Conservation (phyloP, 2,888 invertebrate genomes). For the Kuschelorhynchus macadamiae region DNA sequence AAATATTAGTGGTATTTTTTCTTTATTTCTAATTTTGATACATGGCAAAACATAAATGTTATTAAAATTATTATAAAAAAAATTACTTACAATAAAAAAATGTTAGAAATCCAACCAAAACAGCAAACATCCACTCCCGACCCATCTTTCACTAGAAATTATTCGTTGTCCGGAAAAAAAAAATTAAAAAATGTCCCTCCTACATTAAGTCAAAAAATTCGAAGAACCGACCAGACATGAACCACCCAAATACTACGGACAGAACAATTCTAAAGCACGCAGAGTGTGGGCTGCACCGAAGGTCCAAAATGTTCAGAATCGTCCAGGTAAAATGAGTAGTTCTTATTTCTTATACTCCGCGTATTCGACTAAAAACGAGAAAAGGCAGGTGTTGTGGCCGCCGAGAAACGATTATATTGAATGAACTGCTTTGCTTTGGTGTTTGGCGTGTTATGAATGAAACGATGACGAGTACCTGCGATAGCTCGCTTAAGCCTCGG, state of each 20-base stretch:
- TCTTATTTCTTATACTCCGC: constrained; percentile 24
- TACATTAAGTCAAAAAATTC: constrained; percentile 34
- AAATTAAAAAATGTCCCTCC: constrained; percentile 32
- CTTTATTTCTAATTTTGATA: too few species aligned
- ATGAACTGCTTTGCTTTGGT: constrained; percentile 44
- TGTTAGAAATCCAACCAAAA: constrained; percentile 28
- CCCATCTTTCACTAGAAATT: constrained; percentile 26
- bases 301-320: constrained; percentile 36
- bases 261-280: constrained; percentile 27
- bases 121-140: constrained; percentile 19
- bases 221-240: constrained; percentile 26
- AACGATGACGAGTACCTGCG: constrained; percentile 37
- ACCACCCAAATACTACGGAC: constrained; percentile 35
- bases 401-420: constrained; percentile 37
- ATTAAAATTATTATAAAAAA: neutral
- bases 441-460: constrained; percentile 49
- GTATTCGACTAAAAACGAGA: constrained; percentile 31
- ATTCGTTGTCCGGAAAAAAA: constrained; percentile 15
- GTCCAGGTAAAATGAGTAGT: constrained; percentile 31
- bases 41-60: too few species aligned
- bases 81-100: constrained; percentile 37
- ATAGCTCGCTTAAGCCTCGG: constrained; percentile 24
- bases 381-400: constrained; percentile 37
- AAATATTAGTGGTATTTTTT: too few species aligned
- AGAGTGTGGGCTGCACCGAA: constrained; percentile 36